phyloP scores from a whole-genome alignment of 2,888 invertebrate species.

The Acleris literana region DNA sequence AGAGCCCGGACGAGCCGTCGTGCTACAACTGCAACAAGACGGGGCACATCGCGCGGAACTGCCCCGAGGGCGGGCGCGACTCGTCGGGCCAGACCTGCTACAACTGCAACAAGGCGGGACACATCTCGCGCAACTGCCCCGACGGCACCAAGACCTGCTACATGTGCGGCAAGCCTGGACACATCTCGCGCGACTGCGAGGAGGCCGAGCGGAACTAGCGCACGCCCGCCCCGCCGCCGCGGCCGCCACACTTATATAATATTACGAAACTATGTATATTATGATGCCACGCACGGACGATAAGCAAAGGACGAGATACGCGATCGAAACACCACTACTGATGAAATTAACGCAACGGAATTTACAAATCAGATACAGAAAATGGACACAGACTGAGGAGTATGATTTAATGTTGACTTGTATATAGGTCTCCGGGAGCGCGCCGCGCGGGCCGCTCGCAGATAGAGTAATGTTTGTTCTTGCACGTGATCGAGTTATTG shows the following conservation, averaged over 20 bases:
- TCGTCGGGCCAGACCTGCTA: constrained; percentile 92
- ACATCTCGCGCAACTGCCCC: constrained; percentile 94
- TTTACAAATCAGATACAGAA: constrained; percentile 74
- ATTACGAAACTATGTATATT: constrained; percentile 74
- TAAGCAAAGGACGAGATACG: constrained; percentile 80
- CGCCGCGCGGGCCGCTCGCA: constrained; percentile 55
- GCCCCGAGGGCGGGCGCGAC: constrained; percentile 89
- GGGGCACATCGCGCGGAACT: constrained; percentile 95
- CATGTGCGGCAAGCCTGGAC: constrained; percentile 95
- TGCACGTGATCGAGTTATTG: constrained; percentile 80
- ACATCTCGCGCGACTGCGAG: constrained; percentile 95
- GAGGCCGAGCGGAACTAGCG: constrained; percentile 88
- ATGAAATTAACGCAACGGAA: constrained; percentile 75
- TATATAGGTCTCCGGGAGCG: constrained; percentile 72
- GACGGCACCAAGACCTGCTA: constrained; percentile 95
- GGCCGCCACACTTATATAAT: constrained; percentile 53
- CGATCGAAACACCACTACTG: constrained; percentile 71
- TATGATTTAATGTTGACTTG: constrained; percentile 78
- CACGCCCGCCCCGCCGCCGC: constrained; percentile 37
- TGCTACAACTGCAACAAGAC: constrained; percentile 98
- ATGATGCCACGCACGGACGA: constrained; percentile 81
- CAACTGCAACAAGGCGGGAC: constrained; percentile 97
- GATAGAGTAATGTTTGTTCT: constrained; percentile 80
- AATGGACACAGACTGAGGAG: constrained; percentile 68
- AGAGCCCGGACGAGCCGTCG: constrained; percentile 91